Conservation (phyloP, 2,888 invertebrate genomes). For the Abrostola triplasia region DNA sequence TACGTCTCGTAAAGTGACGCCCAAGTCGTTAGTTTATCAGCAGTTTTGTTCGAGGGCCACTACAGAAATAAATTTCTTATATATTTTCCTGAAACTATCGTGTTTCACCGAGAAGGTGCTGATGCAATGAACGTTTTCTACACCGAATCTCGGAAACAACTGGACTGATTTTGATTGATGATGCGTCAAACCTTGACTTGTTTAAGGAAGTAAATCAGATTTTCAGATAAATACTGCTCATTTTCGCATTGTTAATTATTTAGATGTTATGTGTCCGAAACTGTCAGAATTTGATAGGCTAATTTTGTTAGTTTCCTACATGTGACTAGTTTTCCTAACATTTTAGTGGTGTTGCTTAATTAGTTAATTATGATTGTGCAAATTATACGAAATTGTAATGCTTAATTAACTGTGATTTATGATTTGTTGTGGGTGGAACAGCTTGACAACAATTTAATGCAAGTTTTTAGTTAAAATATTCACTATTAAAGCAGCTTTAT, state of each 20-base stretch:
- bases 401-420: constrained; percentile 20
- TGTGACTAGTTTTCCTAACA: neutral
- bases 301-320: neutral
- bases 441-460: constrained; percentile 5
- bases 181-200: constrained; percentile 28
- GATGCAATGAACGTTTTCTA: constrained; percentile 9
- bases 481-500: neutral
- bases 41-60: constrained; percentile 1
- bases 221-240: neutral
- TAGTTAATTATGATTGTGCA: neutral
- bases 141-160: constrained; percentile 16
- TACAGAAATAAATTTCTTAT: constrained; percentile 6
- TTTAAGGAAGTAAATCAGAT: constrained; percentile 17
- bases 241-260: constrained; percentile 3
- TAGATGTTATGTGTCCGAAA: neutral
- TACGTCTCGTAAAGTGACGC: constrained; percentile 1
- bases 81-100: constrained; percentile 14
- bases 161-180: constrained; percentile 40
- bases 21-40: constrained; percentile 16
- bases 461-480: neutral
- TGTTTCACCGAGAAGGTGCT: constrained; percentile 11
- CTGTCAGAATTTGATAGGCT: neutral
- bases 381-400: neutral
- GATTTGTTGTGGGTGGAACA: neutral
- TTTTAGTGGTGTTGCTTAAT: neutral